Evolutionary conservation across 2,888 invertebrate genomes (phyloP).

Genomic region (Scotopteryx bipunctaria): DNA sequence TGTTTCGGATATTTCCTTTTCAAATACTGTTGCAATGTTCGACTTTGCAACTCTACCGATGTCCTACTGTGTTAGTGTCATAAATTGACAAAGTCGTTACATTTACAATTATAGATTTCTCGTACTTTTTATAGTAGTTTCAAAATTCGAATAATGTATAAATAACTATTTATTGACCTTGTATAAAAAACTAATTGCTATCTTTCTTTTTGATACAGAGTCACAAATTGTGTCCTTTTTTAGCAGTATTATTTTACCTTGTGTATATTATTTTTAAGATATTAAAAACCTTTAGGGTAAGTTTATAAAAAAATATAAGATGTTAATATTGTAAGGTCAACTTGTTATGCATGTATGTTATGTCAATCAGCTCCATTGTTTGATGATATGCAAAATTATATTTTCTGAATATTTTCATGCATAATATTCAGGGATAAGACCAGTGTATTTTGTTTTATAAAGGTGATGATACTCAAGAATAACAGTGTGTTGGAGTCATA

Average conservation of each 20-base stretch:
- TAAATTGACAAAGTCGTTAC: slow-evolving; percentile 7
- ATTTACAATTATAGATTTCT: background rate
- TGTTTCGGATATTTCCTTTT: slow-evolving; percentile 43
- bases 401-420: slow-evolving; percentile 16
- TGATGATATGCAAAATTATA: background rate
- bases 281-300: slow-evolving; percentile 45
- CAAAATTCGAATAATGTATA: slow-evolving; percentile 18
- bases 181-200: slow-evolving; percentile 20
- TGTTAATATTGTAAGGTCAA: background rate
- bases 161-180: slow-evolving; percentile 22
- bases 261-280: slow-evolving; percentile 50
- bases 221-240: slow-evolving; percentile 39
- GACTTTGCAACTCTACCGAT: slow-evolving; percentile 27
- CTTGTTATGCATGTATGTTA: slow-evolving; percentile 24
- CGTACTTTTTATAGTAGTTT: slow-evolving; percentile 30
- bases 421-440: slow-evolving; percentile 9
- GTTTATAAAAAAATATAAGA: slow-evolving; percentile 1
- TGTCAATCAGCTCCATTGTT: background rate
- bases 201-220: slow-evolving; percentile 18
- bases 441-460: slow-evolving; percentile 11
- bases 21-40: slow-evolving; percentile 27
- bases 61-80: slow-evolving; percentile 19
- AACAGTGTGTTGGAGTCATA: background rate
- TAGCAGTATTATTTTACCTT: slow-evolving; percentile 63
- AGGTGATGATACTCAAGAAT: slow-evolving; percentile 11